These are phyloP conservation scores for Arctocebus calabarensis DNA, from an alignment of 2,797 vertebrate genomes.

Conservation along the genomic window DNA sequence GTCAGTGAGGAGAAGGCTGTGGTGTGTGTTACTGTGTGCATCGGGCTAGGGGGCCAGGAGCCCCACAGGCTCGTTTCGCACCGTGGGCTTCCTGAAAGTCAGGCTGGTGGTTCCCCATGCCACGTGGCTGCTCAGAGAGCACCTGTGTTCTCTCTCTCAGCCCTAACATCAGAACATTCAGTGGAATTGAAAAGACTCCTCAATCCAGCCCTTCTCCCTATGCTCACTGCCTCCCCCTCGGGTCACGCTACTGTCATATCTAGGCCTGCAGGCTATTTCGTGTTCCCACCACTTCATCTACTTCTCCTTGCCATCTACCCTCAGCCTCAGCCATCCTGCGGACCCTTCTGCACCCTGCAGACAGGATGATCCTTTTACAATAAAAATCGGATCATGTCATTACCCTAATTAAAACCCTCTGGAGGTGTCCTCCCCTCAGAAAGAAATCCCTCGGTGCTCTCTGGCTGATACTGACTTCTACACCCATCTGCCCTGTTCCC, in stretches of 20 bases:
- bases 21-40: background rate
- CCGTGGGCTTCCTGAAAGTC: background rate
- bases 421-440: background rate
- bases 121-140: background rate
- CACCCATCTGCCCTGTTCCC: background rate
- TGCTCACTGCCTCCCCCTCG: background rate
- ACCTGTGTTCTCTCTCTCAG: background rate
- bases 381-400: background rate
- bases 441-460: background rate
- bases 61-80: background rate
- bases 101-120: background rate
- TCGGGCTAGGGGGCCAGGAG: background rate
- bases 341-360: background rate
- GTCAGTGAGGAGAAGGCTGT: background rate
- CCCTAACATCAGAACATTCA: background rate
- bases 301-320: background rate
- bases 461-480: background rate
- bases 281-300: no score
- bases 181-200: background rate
- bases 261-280: background rate
- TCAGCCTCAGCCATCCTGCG: background rate
- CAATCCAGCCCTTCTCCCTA: background rate
- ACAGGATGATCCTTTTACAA: background rate
- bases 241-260: background rate
- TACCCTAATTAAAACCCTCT: background rate